Conservation (phyloP, 2,888 invertebrate genomes). For the Melanostoma mellinum region DNA sequence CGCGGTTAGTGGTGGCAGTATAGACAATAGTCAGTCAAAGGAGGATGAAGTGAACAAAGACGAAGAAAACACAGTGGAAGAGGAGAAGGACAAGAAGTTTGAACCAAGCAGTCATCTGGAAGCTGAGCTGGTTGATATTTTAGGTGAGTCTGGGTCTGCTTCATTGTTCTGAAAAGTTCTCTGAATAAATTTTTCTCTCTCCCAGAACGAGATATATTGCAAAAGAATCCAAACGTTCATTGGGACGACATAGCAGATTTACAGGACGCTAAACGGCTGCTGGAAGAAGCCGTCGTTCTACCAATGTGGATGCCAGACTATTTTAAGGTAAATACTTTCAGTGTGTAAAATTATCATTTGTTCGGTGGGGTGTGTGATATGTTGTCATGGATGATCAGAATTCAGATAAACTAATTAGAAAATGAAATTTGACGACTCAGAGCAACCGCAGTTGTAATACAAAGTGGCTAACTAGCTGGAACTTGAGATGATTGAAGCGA, state of each 20-base stretch:
- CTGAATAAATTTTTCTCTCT: conserved; percentile 18
- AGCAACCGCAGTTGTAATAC: not conserved
- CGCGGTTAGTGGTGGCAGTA: conserved; percentile 19
- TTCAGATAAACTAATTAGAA: conserved; percentile 22
- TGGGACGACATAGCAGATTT: conserved; percentile 98
- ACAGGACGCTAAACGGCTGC: conserved; percentile 92
- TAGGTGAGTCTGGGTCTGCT: conserved; percentile 83
- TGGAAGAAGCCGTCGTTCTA: conserved; percentile 98
- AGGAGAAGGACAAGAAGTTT: conserved; percentile 92
- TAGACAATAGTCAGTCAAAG: conserved; percentile 79
- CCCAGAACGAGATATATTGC: conserved; percentile 96
- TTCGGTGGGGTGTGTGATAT: not conserved
- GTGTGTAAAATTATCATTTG: not conserved
- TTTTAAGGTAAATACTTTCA: conserved; percentile 88
- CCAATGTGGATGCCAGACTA: conserved; percentile 99
- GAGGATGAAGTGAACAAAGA: conserved; percentile 86
- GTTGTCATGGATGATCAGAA: not conserved
- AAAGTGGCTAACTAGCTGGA: not conserved
- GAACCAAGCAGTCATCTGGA: conserved; percentile 91
- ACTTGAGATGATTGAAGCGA: not conserved
- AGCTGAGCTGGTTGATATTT: conserved; percentile 94
- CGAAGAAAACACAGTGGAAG: conserved; percentile 85
- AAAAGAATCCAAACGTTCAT: conserved; percentile 96
- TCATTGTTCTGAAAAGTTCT: not conserved
- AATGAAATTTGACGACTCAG: conserved; percentile 8